A percentile compares a stretch with the other conserved stretches of the same genome.
phyloP scores from a whole-genome alignment of 2,888 invertebrate genomes.

The Diarsia mendica region DNA sequence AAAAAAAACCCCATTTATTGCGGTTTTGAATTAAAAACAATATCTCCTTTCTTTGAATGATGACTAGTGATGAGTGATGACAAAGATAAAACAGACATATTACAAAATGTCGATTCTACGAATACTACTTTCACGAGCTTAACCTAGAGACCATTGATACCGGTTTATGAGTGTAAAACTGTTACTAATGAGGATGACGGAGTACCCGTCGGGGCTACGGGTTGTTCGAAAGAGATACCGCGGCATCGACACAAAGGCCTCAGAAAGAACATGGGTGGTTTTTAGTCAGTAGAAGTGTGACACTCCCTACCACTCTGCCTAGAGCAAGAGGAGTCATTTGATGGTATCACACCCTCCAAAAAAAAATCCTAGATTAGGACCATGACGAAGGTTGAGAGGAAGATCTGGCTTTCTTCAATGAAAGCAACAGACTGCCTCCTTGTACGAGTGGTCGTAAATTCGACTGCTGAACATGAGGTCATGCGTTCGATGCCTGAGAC shows the following conservation, averaged over 20 bases:
- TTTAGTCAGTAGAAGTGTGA: no score
- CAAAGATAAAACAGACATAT: slow-evolving; percentile 3
- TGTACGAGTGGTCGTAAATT: no score
- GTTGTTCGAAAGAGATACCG: no score
- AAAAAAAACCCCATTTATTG: slow-evolving; percentile 9
- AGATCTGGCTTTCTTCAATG: not conserved
- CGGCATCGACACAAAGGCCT: no score
- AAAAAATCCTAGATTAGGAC: not conserved
- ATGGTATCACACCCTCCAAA: no score
- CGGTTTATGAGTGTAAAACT: slow-evolving; percentile 17
- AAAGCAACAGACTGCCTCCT: not conserved
- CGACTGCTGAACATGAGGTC: no score
- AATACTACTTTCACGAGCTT: slow-evolving; percentile 47
- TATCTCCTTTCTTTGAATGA: slow-evolving; percentile 1
- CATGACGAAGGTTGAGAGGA: not conserved
- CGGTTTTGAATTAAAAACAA: slow-evolving; percentile 9
- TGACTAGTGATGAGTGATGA: slow-evolving; percentile 19
- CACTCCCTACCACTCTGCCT: no score
- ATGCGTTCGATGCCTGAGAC: no score
- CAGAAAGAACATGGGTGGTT: no score
- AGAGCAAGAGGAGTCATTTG: no score
- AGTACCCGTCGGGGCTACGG: not conserved
- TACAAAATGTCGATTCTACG: slow-evolving; percentile 9
- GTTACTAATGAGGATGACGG: not conserved
- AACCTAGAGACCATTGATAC: slow-evolving; percentile 16